Evolutionary conservation across 2,797 vertebrate genomes (phyloP), one percentile per base, ranked within the genome.

Genomic region (Gymnothorax javanicus): DNA sequence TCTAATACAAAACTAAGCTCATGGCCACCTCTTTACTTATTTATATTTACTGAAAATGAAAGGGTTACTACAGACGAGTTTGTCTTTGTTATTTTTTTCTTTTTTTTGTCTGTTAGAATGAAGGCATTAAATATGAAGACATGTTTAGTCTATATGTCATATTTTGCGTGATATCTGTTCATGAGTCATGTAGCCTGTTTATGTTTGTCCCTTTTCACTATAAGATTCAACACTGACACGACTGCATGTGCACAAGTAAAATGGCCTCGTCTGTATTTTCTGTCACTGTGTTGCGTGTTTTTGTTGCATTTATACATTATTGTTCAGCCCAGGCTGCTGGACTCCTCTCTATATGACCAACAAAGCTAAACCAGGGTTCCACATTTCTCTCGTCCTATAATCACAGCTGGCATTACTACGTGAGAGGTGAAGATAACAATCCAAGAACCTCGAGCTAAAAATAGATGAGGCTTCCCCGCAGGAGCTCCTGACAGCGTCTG

Each of bases 41-140:
- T 23, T 83, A 4, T 82, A 79, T 52, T 79, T 52, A 52, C 5
- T 33, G 13, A 92, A 92, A 91, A 91, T 92, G 90, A 64, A 91
- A 91, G 89, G 82, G 83, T 58, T 58, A 8, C 89, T 89, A 92
- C 83, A 91, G 91, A 91, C 91, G 91, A 1, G 15, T 86, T 88
- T 13, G 85, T 82, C 69, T 77, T 8, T 15, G 56, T 25, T 15
- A 17, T 23, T 17, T 23, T 17, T 23, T 79, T 82, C n/a, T 23
- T 17, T 23, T 17, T 23, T 79, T 82, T 84, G 58, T 85, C 85
- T 79, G 79, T 52, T 88, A 62, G 59, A 50, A 89, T 25, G 52
- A 84, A 83, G 84, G 87, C 83, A 89, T 79, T 87, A 71, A 83
- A 89, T 86, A 87, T 87, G 23, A 85, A 23, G 33, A 6, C 7